phyloP scores from a whole-genome alignment of 2,888 invertebrate species.

The Tipula vernalis region DNA sequence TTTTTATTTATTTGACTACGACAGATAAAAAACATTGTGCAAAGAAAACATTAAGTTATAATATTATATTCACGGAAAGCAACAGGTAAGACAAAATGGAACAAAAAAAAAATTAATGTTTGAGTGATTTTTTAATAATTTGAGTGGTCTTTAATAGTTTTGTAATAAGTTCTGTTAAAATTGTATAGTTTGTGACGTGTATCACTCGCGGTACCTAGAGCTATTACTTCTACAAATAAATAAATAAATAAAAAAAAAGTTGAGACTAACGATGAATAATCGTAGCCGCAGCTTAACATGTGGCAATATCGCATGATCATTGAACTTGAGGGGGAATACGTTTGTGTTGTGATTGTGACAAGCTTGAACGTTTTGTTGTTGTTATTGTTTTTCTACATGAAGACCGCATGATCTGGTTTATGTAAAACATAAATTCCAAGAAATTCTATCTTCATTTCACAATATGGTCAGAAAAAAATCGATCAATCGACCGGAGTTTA shows the following conservation, averaged over 20 bases:
- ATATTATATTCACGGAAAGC: background rate
- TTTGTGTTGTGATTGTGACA: background rate
- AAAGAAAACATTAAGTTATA: background rate
- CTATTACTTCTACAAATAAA: no score
- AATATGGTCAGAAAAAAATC: no score
- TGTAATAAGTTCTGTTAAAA: background rate
- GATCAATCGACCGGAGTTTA: no score
- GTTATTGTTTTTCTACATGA: background rate
- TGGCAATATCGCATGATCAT: background rate
- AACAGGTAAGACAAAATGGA: background rate
- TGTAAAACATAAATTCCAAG: background rate
- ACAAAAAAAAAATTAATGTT: background rate
- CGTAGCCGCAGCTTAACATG: background rate
- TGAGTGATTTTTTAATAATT: background rate
- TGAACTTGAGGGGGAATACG: background rate
- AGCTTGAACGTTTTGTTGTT: background rate
- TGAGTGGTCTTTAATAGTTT: background rate
- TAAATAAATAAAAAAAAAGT: background rate
- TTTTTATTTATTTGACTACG: background rate
- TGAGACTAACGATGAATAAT: background rate
- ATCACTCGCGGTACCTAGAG: background rate
- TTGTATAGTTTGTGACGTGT: background rate
- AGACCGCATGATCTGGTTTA: background rate
- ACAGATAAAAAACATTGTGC: background rate
- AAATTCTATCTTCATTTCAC: no score